Conservation (phyloP, 2,888 invertebrate genomes). For the Dicyrtomina minuta region DNA sequence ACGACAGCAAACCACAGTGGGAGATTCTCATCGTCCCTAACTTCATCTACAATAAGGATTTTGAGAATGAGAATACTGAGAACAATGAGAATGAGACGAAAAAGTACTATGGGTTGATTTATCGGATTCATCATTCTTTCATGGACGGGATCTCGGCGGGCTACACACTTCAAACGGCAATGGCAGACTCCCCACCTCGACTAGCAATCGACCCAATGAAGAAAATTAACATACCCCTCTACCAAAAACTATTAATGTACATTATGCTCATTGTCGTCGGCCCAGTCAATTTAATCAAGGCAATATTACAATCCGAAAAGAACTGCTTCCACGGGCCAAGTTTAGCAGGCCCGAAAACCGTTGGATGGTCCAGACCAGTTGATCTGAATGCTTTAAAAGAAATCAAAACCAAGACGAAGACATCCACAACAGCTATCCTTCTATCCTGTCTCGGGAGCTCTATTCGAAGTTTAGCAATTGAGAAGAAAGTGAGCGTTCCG, state of each 20-base stretch:
- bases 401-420: slow-evolving; percentile 40
- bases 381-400: slow-evolving; percentile 39
- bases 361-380: slow-evolving; percentile 45
- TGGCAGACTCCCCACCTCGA: slow-evolving; percentile 43
- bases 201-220: slow-evolving; percentile 42
- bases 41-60: slow-evolving; percentile 24
- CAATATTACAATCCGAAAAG: slow-evolving; percentile 30
- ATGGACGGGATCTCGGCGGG: slow-evolving; percentile 44
- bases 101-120: slow-evolving; percentile 40
- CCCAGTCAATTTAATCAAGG: slow-evolving; percentile 19
- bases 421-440: slow-evolving; percentile 41
- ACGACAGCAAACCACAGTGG: slow-evolving; percentile 36
- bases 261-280: slow-evolving; percentile 36
- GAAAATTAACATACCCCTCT: slow-evolving; percentile 10
- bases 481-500: slow-evolving; percentile 21
- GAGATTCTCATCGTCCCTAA: slow-evolving; percentile 39
- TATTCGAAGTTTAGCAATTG: slow-evolving; percentile 34
- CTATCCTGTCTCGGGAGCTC: slow-evolving; percentile 40
- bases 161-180: slow-evolving; percentile 42
- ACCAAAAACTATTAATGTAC: slow-evolving; percentile 30
- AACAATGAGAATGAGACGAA: too few species aligned
- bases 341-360: slow-evolving; percentile 42
- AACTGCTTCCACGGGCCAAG: slow-evolving; percentile 36
- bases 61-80: too few species aligned
- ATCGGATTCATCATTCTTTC: slow-evolving; percentile 41